These are phyloP conservation scores for Blastomussa wellsi DNA, from an alignment of 92 coral and sea anemone species.

Conservation along the genomic window DNA sequence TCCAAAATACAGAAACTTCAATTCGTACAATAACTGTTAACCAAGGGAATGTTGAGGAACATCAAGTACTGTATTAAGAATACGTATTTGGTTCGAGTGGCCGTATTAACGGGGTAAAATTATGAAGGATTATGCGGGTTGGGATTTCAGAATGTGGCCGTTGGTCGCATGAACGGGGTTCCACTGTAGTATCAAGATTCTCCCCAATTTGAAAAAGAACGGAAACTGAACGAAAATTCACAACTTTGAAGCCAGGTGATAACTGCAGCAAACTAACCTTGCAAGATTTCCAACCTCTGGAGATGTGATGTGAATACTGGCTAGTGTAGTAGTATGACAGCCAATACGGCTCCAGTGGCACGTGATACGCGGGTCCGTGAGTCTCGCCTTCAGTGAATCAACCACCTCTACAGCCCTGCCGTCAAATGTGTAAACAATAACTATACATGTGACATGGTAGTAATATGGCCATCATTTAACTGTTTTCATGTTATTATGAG, in stretches of 20 bases:
- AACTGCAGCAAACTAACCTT: slow-evolving; percentile 56
- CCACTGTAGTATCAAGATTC: too few relatives aligned
- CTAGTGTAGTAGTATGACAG: slow-evolving; percentile 70
- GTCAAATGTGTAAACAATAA: neutral
- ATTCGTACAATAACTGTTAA: too few relatives aligned
- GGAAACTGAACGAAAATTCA: too few relatives aligned
- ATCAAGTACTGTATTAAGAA: too few relatives aligned
- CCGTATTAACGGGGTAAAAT: too few relatives aligned
- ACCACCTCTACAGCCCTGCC: slow-evolving; percentile 75
- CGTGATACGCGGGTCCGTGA: slow-evolving; percentile 78
- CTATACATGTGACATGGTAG: neutral
- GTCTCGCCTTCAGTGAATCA: slow-evolving; percentile 61
- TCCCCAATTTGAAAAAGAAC: too few relatives aligned
- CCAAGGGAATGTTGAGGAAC: too few relatives aligned
- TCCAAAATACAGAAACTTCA: too few relatives aligned
- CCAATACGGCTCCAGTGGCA: slow-evolving; percentile 88
- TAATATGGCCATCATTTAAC: neutral
- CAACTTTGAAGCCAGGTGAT: neutral
- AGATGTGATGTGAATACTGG: slow-evolving; percentile 73
- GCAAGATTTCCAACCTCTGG: slow-evolving; percentile 68
- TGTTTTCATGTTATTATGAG: neutral
- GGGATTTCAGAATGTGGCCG: too few relatives aligned
- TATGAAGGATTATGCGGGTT: too few relatives aligned
- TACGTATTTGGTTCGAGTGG: too few relatives aligned
- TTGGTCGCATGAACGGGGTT: too few relatives aligned